A percentile compares a stretch with the other conserved stretches of the same genome.
Conservation (phyloP, 2,888 invertebrate genomes). For the Argynnis bischoffii region DNA sequence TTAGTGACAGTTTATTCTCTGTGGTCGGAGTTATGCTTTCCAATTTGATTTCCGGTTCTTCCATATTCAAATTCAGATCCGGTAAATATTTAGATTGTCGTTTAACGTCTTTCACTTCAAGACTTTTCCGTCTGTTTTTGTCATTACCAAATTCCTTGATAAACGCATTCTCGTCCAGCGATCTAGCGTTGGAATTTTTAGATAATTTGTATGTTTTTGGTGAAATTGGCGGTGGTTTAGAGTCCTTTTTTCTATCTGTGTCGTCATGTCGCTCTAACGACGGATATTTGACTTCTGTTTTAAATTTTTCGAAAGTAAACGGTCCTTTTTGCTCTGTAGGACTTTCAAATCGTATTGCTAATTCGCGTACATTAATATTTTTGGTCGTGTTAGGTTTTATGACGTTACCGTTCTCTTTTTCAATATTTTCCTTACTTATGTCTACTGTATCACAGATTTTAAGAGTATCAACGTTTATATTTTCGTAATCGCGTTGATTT, state of each 20-base stretch:
- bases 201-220: slow-evolving; percentile 82
- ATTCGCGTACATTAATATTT: slow-evolving; percentile 82
- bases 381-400: slow-evolving; percentile 51
- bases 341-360: slow-evolving; percentile 85
- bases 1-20: slow-evolving; percentile 83
- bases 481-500: slow-evolving; percentile 62
- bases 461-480: slow-evolving; percentile 64
- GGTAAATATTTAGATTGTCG: slow-evolving; percentile 81
- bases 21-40: slow-evolving; percentile 82
- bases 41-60: slow-evolving; percentile 53
- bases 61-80: slow-evolving; percentile 69
- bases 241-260: slow-evolving; percentile 56
- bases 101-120: slow-evolving; percentile 84
- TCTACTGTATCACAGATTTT: slow-evolving; percentile 65
- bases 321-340: slow-evolving; percentile 82
- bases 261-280: slow-evolving; percentile 63
- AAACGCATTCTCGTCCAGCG: slow-evolving; percentile 89
- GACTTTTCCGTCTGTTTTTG: slow-evolving; percentile 80
- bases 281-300: slow-evolving; percentile 68
- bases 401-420: slow-evolving; percentile 66
- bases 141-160: slow-evolving; percentile 85
- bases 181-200: slow-evolving; percentile 85
- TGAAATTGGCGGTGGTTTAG: slow-evolving; percentile 83
- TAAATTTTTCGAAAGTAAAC: slow-evolving; percentile 80
- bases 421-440: slow-evolving; percentile 46